phyloP scores from a whole-genome alignment of 2,888 invertebrate genomes.

The Camponotus fellah region DNA sequence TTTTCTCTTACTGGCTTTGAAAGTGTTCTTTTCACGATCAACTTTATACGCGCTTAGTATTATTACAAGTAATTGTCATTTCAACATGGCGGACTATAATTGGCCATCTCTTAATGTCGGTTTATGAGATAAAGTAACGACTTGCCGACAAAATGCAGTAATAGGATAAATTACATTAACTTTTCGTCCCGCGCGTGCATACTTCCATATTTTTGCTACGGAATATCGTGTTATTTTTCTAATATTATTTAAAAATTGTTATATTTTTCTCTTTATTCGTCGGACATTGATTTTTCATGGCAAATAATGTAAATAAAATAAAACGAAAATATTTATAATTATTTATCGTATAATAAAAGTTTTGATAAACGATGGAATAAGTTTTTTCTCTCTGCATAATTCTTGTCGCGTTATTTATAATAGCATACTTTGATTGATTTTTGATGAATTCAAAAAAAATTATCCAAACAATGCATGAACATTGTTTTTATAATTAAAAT shows the following conservation, averaged over 20 bases:
- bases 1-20: neutral
- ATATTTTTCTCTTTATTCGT: neutral
- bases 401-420: neutral
- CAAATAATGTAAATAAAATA: neutral
- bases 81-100: constrained; percentile 52
- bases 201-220: neutral
- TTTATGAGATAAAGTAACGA: constrained; percentile 53
- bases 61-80: constrained; percentile 53
- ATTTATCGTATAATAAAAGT: neutral
- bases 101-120: constrained; percentile 47
- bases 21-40: constrained; percentile 37
- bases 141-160: constrained; percentile 43
- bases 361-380: neutral
- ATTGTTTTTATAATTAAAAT: neutral
- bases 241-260: neutral
- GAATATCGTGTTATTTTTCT: constrained; percentile 12
- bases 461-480: neutral
- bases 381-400: neutral
- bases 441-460: neutral
- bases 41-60: constrained; percentile 44
- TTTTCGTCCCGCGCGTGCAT: constrained; percentile 25
- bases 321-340: neutral
- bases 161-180: constrained; percentile 53
- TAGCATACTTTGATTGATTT: neutral
- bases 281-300: neutral